These are phyloP conservation scores for Drosophila tristis DNA, from an alignment of 1,140 invertebrate genomes.

Conservation along the genomic window DNA sequence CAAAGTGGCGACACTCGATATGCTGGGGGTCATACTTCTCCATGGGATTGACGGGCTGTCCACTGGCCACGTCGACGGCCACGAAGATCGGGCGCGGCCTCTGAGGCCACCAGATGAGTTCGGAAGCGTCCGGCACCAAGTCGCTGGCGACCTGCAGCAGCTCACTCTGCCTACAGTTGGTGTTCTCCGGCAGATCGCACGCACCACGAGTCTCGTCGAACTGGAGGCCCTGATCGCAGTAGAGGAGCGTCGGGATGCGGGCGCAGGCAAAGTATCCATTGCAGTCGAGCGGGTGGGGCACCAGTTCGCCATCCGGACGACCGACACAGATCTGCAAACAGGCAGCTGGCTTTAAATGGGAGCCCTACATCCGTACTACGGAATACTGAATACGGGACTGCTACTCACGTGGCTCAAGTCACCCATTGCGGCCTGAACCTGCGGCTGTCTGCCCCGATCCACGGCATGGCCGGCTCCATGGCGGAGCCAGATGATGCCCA, in stretches of 20 bases:
- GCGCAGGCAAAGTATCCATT: constrained; percentile 62
- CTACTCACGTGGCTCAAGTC: constrained; percentile 64
- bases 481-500: constrained; percentile 19
- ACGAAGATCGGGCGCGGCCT: constrained; percentile 57
- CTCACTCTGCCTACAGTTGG: constrained; percentile 37
- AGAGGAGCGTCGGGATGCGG: constrained; percentile 41
- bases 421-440: constrained; percentile 23
- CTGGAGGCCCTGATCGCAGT: constrained; percentile 55
- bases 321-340: constrained; percentile 56
- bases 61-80: constrained; percentile 66
- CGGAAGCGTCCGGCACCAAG: constrained; percentile 2
- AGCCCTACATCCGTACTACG: neutral
- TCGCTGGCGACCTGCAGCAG: too few species aligned
- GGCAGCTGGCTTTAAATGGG: neutral
- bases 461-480: constrained; percentile 5
- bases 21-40: constrained; percentile 66
- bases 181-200: constrained; percentile 58
- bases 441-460: constrained; percentile 20
- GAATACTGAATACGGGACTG: neutral
- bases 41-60: constrained; percentile 60
- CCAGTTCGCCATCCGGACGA: constrained; percentile 37
- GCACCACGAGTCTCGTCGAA: constrained; percentile 40
- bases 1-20: constrained; percentile 70
- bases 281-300: constrained; percentile 66
- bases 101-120: constrained; percentile 47